Evolutionary conservation across 2,113 vertebrate genomes (phyloP).

Genomic region (Nibea albiflora): DNA sequence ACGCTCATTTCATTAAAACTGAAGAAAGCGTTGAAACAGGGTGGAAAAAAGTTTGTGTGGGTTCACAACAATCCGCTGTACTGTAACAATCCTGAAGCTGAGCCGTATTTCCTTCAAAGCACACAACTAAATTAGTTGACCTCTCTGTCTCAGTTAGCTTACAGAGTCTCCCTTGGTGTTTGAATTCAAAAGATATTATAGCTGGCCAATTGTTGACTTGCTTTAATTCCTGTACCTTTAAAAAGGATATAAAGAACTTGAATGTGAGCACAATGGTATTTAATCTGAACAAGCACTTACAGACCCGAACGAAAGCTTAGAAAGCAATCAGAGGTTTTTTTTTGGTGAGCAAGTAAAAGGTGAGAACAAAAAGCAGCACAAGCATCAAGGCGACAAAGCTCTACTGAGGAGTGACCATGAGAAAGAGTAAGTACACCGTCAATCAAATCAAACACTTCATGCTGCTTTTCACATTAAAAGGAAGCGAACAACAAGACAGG

Average conservation of each 20-base stretch:
- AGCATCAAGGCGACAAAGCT: neutral
- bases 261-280: neutral
- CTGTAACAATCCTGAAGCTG: neutral
- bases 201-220: neutral
- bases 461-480: neutral
- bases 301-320: slow-evolving; percentile 11
- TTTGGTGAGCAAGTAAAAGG: neutral
- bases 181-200: neutral
- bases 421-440: neutral
- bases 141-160: neutral
- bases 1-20: neutral
- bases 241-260: neutral
- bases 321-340: slow-evolving; percentile 4
- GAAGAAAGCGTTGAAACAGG: neutral
- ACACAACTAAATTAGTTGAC: slow-evolving; percentile 11
- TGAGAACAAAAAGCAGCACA: neutral
- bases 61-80: neutral
- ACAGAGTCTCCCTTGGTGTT: neutral
- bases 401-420: neutral
- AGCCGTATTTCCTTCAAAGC: slow-evolving; percentile 24
- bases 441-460: neutral
- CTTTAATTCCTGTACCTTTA: neutral
- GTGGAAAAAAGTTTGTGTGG: neutral
- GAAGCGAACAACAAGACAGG: neutral
- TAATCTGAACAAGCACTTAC: slow-evolving; percentile 17